Evolutionary conservation across 2,113 vertebrate species (phyloP), one percentile per base, ranked within the genome.

Genomic region (Lutjanus erythropterus): DNA sequence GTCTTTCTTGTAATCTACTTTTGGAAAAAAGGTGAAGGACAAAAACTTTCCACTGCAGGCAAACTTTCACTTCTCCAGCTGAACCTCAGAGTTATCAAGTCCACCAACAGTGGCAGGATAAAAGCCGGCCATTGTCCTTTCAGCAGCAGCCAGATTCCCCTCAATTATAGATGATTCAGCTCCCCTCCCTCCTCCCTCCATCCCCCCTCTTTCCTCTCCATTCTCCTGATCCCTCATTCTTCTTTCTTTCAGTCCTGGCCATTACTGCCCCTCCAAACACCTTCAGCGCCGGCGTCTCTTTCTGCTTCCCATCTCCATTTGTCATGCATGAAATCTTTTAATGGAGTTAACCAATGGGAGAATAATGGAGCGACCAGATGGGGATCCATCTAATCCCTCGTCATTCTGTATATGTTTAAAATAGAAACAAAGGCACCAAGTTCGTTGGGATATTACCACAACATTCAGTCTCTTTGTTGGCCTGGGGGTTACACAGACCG

Each of bases 251-350:
- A 71, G 47, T 56, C 59, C 55, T 0, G 11, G 58, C 74, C 80
- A 67, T 78, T 84, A 75, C 81, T 71, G 46, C 37, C 85, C 58
- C 60, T 71, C 23, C 42, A 29, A 79, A 88, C 85, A 91, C 81
- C 81, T 89, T 84, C 55, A 70, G 33, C 12, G 0, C 44, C 15
- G 0, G 19, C 14, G 0, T 77, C 59, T 76, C 64, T 77, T 80
- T 68, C 80, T 60, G 71, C 58, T 69, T 60, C 56, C 37, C 46
- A 55, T 70, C 71, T 79, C 75, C 80, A 91, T 92, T 90, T 87
- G 66, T 90, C 77, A 92, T 84, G 83, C 89, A 87, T 87, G 82
- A 88, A 86, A 79, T 87, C 70, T 85, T 88, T 88, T 88, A 84
- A 92, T 89, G 83, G 85, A 86, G 78, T 86, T 76, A 90, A 83